Conservation (phyloP, 2,113 vertebrate genomes). For the Mustela lutreola region DNA sequence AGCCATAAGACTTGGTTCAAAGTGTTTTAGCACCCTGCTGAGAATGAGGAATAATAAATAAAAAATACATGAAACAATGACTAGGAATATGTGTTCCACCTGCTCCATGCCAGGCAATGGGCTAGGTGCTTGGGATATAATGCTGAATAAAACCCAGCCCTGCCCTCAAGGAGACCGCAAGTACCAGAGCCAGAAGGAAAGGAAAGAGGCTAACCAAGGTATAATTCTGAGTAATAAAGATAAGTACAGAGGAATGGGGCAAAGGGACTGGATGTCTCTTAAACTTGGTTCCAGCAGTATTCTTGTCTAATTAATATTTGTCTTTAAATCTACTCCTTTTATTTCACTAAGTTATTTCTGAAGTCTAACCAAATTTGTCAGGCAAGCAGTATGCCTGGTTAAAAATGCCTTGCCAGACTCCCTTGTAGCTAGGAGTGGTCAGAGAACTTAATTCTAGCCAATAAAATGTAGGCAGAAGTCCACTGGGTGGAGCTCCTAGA, state of each 20-base stretch:
- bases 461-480: not conserved
- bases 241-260: not conserved
- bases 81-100: not conserved
- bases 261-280: not conserved
- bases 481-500: not conserved
- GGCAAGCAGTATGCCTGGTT: not conserved
- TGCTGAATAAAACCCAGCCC: not conserved
- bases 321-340: not conserved
- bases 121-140: not conserved
- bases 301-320: not conserved
- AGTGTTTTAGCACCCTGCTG: not conserved
- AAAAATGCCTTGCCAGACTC: not conserved
- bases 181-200: not conserved
- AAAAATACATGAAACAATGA: not conserved
- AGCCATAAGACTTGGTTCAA: not conserved
- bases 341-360: not conserved
- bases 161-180: not conserved
- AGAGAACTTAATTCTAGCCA: not conserved
- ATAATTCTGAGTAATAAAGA: not conserved
- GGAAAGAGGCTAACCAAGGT: not conserved
- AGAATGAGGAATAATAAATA: not conserved
- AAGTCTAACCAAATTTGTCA: constrained; percentile 14
- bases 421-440: not conserved
- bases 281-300: not conserved
- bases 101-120: not conserved